A percentile compares a stretch with the other conserved stretches of the same genome.
phyloP scores from a whole-genome alignment of 2,797 vertebrate species.

The Neoniphon sammara region DNA sequence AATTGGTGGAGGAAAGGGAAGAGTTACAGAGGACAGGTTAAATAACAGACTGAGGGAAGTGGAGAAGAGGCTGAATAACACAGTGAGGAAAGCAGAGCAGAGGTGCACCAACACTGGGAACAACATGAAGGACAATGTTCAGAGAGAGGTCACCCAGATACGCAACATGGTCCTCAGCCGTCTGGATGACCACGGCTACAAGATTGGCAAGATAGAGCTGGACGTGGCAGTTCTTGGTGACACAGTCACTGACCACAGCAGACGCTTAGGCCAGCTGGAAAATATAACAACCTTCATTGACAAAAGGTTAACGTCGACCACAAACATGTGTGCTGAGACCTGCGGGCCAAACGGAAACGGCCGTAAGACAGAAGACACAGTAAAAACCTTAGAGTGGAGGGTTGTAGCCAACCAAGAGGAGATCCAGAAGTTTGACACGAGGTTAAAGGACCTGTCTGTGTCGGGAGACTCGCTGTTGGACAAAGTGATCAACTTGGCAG shows the following conservation, averaged over 20 bases:
- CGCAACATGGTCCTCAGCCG: constrained; percentile 71
- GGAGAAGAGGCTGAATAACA: constrained; percentile 87
- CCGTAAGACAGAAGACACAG: constrained; percentile 69
- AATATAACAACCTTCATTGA: constrained; percentile 80
- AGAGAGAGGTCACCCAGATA: constrained; percentile 82
- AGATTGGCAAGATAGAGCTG: constrained; percentile 81
- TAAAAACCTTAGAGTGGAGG: constrained; percentile 86
- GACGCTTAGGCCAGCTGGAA: constrained; percentile 73
- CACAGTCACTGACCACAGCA: constrained; percentile 77
- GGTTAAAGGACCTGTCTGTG: constrained; percentile 79
- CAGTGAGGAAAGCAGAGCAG: constrained; percentile 84
- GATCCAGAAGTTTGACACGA: constrained; percentile 82
- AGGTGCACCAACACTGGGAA: constrained; percentile 80
- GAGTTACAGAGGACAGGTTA: constrained; percentile 78
- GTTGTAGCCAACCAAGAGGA: constrained; percentile 83
- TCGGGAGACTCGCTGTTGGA: constrained; percentile 81
- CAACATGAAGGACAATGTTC: constrained; percentile 81
- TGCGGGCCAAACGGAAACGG: constrained; percentile 73
- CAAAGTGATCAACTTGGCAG: constrained; percentile 75
- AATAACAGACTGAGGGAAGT: constrained; percentile 79
- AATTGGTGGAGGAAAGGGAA: constrained; percentile 67
- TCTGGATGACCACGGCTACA: constrained; percentile 76
- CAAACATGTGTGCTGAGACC: constrained; percentile 83
- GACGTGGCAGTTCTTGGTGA: constrained; percentile 79
- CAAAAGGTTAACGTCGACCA: constrained; percentile 76